Evolutionary conservation across 1,140 invertebrate species (phyloP).

Genomic region (Drosophila teissieri): DNA sequence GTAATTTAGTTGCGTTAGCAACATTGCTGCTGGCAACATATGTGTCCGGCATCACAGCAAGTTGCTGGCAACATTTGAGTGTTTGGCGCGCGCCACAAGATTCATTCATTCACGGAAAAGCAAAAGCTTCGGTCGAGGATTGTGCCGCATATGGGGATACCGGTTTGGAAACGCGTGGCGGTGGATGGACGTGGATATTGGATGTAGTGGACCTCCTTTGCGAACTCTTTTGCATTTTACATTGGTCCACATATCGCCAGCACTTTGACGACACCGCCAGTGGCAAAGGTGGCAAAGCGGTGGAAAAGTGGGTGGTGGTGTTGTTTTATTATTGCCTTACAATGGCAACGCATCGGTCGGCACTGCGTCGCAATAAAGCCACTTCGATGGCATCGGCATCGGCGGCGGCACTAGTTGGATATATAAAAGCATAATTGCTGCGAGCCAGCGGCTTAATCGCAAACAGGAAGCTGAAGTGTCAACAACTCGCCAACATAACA

Average conservation of each 20-base stretch:
- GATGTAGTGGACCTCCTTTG: constrained; percentile 45
- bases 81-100: constrained; percentile 27
- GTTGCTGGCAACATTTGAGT: constrained; percentile 18
- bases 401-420: constrained; percentile 29
- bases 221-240: constrained; percentile 69
- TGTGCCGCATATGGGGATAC: constrained; percentile 6
- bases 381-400: constrained; percentile 55
- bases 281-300: constrained; percentile 43
- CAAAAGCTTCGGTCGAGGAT: background rate
- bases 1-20: too few species aligned
- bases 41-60: background rate
- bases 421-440: constrained; percentile 78
- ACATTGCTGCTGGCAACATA: too few species aligned
- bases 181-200: constrained; percentile 1
- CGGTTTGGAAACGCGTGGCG: constrained; percentile 18
- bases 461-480: constrained; percentile 63
- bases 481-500: constrained; percentile 41
- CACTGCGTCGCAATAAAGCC: constrained; percentile 68
- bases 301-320: constrained; percentile 21
- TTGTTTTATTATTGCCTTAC: constrained; percentile 61
- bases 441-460: constrained; percentile 66
- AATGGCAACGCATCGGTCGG: constrained; percentile 58
- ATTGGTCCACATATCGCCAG: constrained; percentile 33
- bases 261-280: constrained; percentile 30
- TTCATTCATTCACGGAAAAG: background rate